Base-by-base conservation (phyloP, 2,888 invertebrate species). In the Pardosa pseudoannulata region DNA sequence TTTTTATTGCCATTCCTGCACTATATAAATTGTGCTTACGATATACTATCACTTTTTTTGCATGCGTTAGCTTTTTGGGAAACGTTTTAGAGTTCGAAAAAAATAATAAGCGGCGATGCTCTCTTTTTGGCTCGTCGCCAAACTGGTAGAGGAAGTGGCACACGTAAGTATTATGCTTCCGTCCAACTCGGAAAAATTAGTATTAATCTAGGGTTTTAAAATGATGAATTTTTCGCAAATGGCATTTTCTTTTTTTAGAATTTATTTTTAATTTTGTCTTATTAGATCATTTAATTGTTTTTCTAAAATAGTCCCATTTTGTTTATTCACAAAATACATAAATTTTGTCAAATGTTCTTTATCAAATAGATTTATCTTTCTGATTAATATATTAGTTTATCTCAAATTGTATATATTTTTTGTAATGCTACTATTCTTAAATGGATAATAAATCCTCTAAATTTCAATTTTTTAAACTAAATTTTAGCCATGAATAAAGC, bases 181-280 rank as follows among this genome's bases (percentile, higher is more conserved):
- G 41, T 70, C 32, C 31, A 23, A 72, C 65, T 73, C 65, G 31
- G 36, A 73, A 81, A 79, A 82, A 65, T 64, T 76, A 39, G 64
- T 75, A 70, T 81, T 76, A 76, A 82, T 76, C 71, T 56, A 65
- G 46, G 62, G 76, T 76, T 82, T 82, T 82, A 76, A 82, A 82
- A 71, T 71, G 76, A 82, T 82, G 82, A 82, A 71, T 75, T 82
- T n/a, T 78, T 67, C 1, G 29, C 31, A 16, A n/a, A 36, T 32
- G 19, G 3, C 39, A 71, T 71, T 56, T n/a, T n/a, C n/a, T 36
- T 11, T 36, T 31, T 28, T 28, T 79, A 7, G n/a, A n/a, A 19
- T 19, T 23, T 62, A 27, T 62, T 27, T 27, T 11, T 28, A 13
- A 0, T 9, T 62, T 19, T 62, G 23, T 62, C 27, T 3, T 11